These are phyloP conservation scores for Drosophila obscura DNA, from an alignment of 1,140 invertebrate genomes.

Conservation along the genomic window DNA sequence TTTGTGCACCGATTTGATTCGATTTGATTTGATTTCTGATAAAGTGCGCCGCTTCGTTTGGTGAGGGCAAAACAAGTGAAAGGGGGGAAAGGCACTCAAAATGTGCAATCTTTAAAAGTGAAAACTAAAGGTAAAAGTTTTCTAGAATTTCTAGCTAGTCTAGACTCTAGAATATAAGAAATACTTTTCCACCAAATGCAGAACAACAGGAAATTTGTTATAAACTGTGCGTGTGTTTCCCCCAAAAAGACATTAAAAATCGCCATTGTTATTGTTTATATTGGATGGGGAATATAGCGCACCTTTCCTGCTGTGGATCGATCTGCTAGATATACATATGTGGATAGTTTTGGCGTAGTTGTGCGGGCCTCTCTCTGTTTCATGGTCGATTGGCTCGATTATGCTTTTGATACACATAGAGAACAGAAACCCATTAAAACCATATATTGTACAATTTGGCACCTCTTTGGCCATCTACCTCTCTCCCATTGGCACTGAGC, in stretches of 20 bases:
- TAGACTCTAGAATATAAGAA: not conserved
- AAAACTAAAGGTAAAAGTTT: slow-evolving; percentile 17
- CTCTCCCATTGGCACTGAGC: slow-evolving; percentile 29
- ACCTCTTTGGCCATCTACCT: slow-evolving; percentile 55
- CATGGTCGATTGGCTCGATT: slow-evolving; percentile 73
- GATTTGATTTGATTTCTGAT: slow-evolving; percentile 2
- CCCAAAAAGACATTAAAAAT: slow-evolving; percentile 45
- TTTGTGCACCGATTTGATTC: slow-evolving; percentile 14
- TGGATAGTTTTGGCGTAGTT: slow-evolving; percentile 55
- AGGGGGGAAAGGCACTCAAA: too few species aligned
- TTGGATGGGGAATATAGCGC: slow-evolving; percentile 10
- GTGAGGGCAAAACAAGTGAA: too few species aligned
- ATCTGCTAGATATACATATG: slow-evolving; percentile 17
- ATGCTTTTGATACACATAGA: slow-evolving; percentile 53
- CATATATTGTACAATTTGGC: slow-evolving; percentile 56
- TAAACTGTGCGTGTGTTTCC: slow-evolving; percentile 20
- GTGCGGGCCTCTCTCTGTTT: slow-evolving; percentile 22
- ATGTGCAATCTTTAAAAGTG: slow-evolving; percentile 1
- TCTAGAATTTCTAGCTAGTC: slow-evolving; percentile 8
- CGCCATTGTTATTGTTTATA: slow-evolving; percentile 43
- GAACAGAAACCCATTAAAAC: slow-evolving; percentile 41
- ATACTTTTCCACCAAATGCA: not conserved
- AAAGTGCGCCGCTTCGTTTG: not conserved
- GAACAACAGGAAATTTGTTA: slow-evolving; percentile 41
- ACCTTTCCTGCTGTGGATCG: not conserved